Conservation (phyloP, 2,113 vertebrate species). For the Trematomus loennbergii region DNA sequence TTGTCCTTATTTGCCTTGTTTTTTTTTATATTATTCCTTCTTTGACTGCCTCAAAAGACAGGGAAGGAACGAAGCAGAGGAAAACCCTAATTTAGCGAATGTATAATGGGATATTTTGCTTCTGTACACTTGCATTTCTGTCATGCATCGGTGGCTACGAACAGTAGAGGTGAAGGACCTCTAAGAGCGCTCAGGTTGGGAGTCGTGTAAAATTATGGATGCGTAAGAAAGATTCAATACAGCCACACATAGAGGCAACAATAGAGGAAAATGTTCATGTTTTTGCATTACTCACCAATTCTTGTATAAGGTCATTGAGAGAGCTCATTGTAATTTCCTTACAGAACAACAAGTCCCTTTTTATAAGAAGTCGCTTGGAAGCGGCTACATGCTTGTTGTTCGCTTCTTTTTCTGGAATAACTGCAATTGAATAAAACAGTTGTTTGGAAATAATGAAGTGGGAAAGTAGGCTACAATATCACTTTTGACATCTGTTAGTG, state of each 20-base stretch:
- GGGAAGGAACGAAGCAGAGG: too few species aligned
- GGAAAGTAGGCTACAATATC: background rate
- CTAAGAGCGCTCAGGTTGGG: constrained; percentile 2
- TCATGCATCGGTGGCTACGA: constrained; percentile 2
- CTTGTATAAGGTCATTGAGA: background rate
- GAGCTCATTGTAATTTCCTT: background rate
- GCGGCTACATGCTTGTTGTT: background rate
- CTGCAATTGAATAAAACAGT: background rate
- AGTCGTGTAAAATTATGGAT: background rate
- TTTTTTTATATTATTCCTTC: too few species aligned
- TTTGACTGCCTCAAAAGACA: too few species aligned
- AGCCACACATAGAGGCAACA: background rate
- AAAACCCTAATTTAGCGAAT: too few species aligned
- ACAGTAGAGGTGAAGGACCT: background rate
- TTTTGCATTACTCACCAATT: background rate
- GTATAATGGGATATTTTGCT: too few species aligned
- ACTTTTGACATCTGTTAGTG: background rate
- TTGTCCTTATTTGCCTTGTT: too few species aligned
- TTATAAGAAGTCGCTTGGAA: background rate
- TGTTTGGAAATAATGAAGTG: background rate
- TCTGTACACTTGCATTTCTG: too few species aligned
- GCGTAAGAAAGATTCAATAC: constrained; percentile 28
- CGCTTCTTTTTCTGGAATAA: too few species aligned
- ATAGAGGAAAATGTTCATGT: background rate
- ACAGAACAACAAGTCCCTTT: background rate